phyloP scores from a whole-genome alignment of 2,888 invertebrate genomes.

The Iphiclides podalirius region DNA sequence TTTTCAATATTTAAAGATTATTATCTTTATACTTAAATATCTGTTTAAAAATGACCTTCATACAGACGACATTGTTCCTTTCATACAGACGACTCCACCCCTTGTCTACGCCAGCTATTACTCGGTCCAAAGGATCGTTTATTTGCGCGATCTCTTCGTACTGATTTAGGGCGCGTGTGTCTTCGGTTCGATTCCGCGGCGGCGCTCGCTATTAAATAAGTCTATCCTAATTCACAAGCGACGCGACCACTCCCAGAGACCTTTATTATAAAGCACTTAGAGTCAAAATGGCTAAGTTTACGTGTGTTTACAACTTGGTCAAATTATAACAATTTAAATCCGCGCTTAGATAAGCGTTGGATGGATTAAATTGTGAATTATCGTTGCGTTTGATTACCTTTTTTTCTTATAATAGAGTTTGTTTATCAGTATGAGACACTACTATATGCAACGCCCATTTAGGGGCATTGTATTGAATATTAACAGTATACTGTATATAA shows the following conservation, averaged over 20 bases:
- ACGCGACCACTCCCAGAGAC: background rate
- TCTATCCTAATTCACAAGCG: constrained; percentile 32
- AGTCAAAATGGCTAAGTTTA: background rate
- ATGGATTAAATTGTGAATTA: constrained; percentile 38
- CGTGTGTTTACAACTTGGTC: constrained; percentile 36
- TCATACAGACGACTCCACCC: constrained; percentile 5
- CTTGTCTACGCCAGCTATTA: background rate
- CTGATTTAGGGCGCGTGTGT: constrained; percentile 71
- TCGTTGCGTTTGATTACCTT: constrained; percentile 30
- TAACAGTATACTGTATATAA: too few species aligned
- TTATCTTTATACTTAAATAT: too few species aligned
- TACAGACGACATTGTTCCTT: too few species aligned
- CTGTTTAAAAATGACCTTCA: too few species aligned
- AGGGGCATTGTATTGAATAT: too few species aligned
- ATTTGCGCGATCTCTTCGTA: constrained; percentile 57
- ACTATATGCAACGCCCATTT: too few species aligned
- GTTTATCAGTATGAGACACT: too few species aligned
- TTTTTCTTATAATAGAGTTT: too few species aligned
- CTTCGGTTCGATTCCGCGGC: constrained; percentile 60
- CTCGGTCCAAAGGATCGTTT: constrained; percentile 35
- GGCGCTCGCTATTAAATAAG: constrained; percentile 34
- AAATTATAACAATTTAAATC: constrained; percentile 51
- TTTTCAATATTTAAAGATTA: too few species aligned
- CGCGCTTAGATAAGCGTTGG: constrained; percentile 32
- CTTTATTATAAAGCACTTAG: background rate